Percentiles rank a stretch among this genome's conserved stretches.
These are phyloP conservation scores for Chauna torquata DNA, from an alignment of 2,113 vertebrate genomes.

Conservation along the genomic window DNA sequence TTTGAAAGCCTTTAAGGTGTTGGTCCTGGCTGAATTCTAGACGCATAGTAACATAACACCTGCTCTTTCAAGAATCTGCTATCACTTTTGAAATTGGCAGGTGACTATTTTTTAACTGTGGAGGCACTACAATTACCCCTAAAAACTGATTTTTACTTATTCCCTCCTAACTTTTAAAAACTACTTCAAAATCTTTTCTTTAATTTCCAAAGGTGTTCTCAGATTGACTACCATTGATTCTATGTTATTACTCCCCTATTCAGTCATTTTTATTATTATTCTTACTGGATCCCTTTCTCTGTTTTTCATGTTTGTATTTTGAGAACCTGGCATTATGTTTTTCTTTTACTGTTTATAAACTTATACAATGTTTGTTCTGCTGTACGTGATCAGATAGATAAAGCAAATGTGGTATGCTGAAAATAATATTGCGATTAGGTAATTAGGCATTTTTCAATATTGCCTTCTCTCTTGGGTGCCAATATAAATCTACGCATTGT, in stretches of 20 bases:
- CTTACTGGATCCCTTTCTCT: background rate
- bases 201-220: conserved; percentile 57
- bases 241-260: background rate
- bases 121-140: background rate
- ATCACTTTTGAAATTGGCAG: conserved; percentile 30
- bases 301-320: background rate
- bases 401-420: background rate
- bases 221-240: conserved; percentile 30
- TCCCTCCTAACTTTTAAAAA: conserved; percentile 17
- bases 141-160: conserved; percentile 12
- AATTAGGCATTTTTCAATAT: background rate
- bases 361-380: background rate
- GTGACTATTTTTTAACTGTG: background rate
- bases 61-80: conserved; percentile 33
- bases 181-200: background rate
- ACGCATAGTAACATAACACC: background rate
- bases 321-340: background rate
- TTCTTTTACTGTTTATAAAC: background rate
- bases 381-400: background rate
- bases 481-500: background rate
- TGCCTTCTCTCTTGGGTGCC: background rate
- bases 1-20: conserved; percentile 27
- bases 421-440: background rate
- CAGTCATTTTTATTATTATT: background rate
- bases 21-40: conserved; percentile 1